Evolutionary conservation across 2,888 invertebrate genomes (phyloP), one percentile per base, ranked within the genome.

Genomic region (Tiphia femorata): DNA sequence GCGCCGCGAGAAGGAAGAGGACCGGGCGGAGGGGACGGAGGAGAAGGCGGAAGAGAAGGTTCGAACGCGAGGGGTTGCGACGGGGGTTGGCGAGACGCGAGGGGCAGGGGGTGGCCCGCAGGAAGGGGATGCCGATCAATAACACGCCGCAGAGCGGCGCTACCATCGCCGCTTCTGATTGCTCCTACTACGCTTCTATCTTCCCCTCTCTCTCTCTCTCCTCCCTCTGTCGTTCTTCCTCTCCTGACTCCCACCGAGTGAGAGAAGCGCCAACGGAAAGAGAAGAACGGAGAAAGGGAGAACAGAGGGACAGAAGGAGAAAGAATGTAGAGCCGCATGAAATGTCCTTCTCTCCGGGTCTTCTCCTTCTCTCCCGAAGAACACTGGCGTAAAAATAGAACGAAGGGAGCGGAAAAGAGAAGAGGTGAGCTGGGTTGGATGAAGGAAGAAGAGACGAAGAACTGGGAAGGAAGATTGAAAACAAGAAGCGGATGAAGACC

Each of bases 131-230:
- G 69, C 78, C 81, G 81, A 82, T 82, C 82, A 82, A 83, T 82
- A 81, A 82, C 77, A 77, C 77, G 76, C 80, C 80, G 81, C 78
- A 72, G 75, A 76, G 78, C 75, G 76, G 78, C 80, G 79, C 78
- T 77, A 67, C 71, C 54, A 69, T 67, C 70, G 68, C 70, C 64
- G 60, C 62, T 62, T 63, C 55, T 56, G 67, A 70, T 67, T 70
- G 58, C 62, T 54, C 58, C 66, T 66, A 60, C 56, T 48, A 58
- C 50, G 46, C 64, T 56, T 58, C 49, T 56, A 53, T 57, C 46
- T 54, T 33, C 14, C 23, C 7, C 14, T 12, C 6, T 12, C 2
- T 3, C 35, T 16, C 16, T 7, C 35, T 4, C 12, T 12, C 6
- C 29, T 2, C 14, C 14, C 6, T 14, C 16, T 17, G 4, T 37